Percentiles rank a stretch among this genome's conserved stretches.
Evolutionary conservation across 35 echinoderm and acorn worm species (phyloP).

Genomic region (Eucidaris tribuloides): DNA sequence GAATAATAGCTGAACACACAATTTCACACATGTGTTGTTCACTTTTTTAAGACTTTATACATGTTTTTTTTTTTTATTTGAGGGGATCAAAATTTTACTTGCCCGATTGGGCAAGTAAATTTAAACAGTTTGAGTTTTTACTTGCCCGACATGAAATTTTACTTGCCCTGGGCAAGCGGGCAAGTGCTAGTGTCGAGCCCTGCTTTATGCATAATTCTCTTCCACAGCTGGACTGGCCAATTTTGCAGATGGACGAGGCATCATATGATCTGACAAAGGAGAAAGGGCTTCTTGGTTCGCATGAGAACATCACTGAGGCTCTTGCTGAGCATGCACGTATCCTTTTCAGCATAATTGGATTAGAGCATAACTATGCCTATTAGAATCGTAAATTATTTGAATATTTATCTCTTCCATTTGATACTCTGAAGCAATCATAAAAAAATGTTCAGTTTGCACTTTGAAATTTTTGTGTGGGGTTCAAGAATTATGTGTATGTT

Average conservation of each 20-base stretch:
- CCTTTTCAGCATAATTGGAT: conserved; percentile 34
- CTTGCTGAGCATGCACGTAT: conserved; percentile 88
- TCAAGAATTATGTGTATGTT: too few relatives aligned
- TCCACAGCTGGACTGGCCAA: conserved; percentile 77
- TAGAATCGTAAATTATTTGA: too few relatives aligned
- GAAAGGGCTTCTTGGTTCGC: conserved; percentile 66
- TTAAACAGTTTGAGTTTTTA: background rate
- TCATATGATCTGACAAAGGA: conserved; percentile 55
- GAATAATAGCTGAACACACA: too few relatives aligned
- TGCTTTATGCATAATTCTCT: too few relatives aligned
- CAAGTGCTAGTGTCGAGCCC: too few relatives aligned
- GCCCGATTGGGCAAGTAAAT: background rate
- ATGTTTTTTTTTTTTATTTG: too few relatives aligned
- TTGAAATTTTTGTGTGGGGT: too few relatives aligned
- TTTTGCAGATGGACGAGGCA: conserved; percentile 23
- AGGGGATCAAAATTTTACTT: background rate
- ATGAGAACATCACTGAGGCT: conserved; percentile 73
- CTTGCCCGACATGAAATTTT: background rate
- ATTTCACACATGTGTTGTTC: too few relatives aligned
- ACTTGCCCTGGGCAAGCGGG: background rate
- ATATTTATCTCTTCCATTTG: too few relatives aligned
- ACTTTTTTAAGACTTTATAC: background rate
- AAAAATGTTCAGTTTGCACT: too few relatives aligned
- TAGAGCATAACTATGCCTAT: too few relatives aligned
- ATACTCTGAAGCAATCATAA: too few relatives aligned